Evolutionary conservation across 2,888 invertebrate genomes (phyloP), one percentile per base, ranked within the genome.

Genomic region (Acanthosepion lycidas): DNA sequence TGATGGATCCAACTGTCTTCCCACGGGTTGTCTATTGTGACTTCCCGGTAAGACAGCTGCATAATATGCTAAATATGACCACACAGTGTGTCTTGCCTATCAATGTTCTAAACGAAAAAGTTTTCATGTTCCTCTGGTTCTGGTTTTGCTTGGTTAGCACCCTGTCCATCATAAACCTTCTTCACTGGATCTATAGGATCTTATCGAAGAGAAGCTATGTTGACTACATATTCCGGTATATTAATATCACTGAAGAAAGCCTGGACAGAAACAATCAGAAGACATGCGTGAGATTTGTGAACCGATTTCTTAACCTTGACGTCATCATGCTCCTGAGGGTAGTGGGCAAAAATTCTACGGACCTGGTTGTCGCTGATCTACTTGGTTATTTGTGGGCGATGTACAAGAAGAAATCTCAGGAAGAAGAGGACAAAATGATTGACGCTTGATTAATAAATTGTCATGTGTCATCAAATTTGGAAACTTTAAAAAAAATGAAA

Each of bases 31-130:
- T 96, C 9, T 94, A 97, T 42, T 97, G 97, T 95, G 97, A 97
- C 95, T 96, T 97, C 95, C 95, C 96, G 91, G 96, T 97, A 91
- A 96, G 97, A 1, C 96, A 97, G 95, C 95, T 97, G 95, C 95
- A 95, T 93, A 96, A 97, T 94, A 95, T 96, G 8, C 96, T 96
- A 94, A 95, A 96, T 42, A 96, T 96, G 96, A 97, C 96, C 15
- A 96, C 96, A 6, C 97, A 97, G 94, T 97, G 96, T 95, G 96
- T 96, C 28, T 95, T 97, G 92, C 97, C 97, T 18, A 97, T 97
- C 94, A 97, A 97, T 95, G 95, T 97, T n/a, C 96, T 96, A 95
- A 97, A 96, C 95, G 96, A 96, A 95, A 97, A 97, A 95, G 96
- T 97, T 93, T 97, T 97, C 95, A 96, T 97, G 28, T 96, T 97